Evolutionary conservation across 2,113 vertebrate species (phyloP).

Genomic region (Thryonomys swinderianus): DNA sequence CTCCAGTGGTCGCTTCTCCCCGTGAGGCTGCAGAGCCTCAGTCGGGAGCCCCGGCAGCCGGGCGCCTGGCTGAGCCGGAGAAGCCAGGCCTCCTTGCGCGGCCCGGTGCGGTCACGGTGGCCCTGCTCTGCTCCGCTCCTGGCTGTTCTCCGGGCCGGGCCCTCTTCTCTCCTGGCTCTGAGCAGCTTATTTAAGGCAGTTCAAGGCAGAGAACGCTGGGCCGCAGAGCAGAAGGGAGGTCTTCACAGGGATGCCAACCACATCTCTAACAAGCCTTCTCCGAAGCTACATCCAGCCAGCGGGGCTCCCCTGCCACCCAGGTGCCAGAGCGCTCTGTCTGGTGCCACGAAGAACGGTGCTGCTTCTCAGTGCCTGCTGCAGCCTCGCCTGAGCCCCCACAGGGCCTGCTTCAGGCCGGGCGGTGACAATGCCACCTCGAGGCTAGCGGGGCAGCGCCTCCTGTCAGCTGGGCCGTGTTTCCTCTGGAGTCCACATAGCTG

Average conservation of each 20-base stretch:
- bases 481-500: neutral
- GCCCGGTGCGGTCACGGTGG: too few relatives aligned
- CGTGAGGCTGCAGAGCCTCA: neutral
- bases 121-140: neutral
- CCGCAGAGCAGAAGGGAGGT: neutral
- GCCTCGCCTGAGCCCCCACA: neutral
- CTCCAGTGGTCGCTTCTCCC: neutral
- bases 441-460: neutral
- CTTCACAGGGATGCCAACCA: neutral
- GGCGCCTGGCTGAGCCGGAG: fast-evolving
- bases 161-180: neutral
- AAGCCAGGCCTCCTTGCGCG: neutral
- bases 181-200: neutral
- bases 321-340: fast-evolving
- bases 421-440: fast-evolving
- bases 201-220: neutral
- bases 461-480: neutral
- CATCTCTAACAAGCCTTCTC: neutral
- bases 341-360: fast-evolving
- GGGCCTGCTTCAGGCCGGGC: neutral
- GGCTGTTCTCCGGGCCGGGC: neutral
- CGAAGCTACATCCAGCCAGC: fast-evolving
- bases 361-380: fast-evolving
- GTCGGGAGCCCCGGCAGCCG: neutral
- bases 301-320: neutral